Conservation (phyloP, 2,888 invertebrate species). For the Mythimna impura region DNA sequence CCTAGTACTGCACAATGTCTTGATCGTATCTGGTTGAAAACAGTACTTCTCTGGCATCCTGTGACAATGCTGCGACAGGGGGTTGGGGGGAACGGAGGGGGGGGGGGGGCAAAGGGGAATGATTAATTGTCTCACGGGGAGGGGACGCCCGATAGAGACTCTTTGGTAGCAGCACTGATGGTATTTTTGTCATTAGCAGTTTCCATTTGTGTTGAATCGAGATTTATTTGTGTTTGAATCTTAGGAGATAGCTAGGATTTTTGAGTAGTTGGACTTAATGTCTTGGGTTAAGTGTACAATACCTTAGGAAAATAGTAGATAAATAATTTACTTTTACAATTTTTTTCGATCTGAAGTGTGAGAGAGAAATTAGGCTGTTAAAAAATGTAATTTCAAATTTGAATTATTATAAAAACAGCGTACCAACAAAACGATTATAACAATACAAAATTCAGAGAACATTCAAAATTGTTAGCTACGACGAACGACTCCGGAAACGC, state of each 20-base stretch:
- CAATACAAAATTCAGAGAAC: slow-evolving; percentile 63
- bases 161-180: slow-evolving; percentile 64
- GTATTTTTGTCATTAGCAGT: slow-evolving; percentile 67
- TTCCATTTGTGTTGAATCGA: slow-evolving; percentile 48
- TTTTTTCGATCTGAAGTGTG: background rate
- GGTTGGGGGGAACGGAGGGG: slow-evolving; percentile 38
- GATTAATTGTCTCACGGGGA: slow-evolving; percentile 79
- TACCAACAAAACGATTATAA: slow-evolving; percentile 45
- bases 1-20: slow-evolving; percentile 53
- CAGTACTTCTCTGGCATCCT: slow-evolving; percentile 69
- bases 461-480: slow-evolving; percentile 73
- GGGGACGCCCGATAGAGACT: slow-evolving; percentile 65
- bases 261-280: slow-evolving; percentile 31
- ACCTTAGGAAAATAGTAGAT: background rate
- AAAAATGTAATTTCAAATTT: background rate
- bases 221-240: slow-evolving; percentile 61
- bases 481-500: slow-evolving; percentile 74
- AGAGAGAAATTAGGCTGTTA: background rate
- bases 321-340: background rate
- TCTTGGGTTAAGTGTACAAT: background rate
- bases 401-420: slow-evolving; percentile 15
- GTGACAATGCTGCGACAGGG: slow-evolving; percentile 68
- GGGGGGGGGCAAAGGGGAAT: slow-evolving; percentile 68
- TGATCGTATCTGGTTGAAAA: slow-evolving; percentile 62
- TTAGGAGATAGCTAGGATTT: slow-evolving; percentile 47